These are phyloP conservation scores for Montifringilla adamsi DNA, from an alignment of 2,113 vertebrate species.

Conservation along the genomic window DNA sequence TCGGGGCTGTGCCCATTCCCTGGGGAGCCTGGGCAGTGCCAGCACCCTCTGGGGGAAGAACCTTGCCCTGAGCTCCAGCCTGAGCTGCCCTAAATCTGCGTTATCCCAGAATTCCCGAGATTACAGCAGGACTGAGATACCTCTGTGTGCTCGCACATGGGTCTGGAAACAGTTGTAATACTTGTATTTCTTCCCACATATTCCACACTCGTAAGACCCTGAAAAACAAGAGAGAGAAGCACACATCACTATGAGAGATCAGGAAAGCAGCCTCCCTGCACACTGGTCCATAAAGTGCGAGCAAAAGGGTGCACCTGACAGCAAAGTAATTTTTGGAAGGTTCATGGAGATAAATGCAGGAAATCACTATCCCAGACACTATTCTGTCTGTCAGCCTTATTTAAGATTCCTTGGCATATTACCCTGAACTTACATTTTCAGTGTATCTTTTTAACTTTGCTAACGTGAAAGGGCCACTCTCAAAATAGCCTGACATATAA, in stretches of 20 bases:
- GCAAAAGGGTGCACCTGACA: slow-evolving; percentile 6
- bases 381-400: slow-evolving; percentile 9
- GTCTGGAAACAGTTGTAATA: slow-evolving; percentile 99
- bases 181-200: slow-evolving; percentile 98
- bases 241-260: background rate
- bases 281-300: background rate
- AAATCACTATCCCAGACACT: slow-evolving; percentile 42
- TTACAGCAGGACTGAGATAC: slow-evolving; percentile 68
- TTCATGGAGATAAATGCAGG: slow-evolving; percentile 37
- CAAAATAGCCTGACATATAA: slow-evolving; percentile 41
- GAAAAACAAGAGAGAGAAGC: slow-evolving; percentile 61
- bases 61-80: background rate
- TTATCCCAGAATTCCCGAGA: background rate
- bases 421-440: slow-evolving; percentile 7
- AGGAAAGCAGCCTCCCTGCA: background rate
- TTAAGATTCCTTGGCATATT: slow-evolving; percentile 24
- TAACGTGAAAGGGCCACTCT: slow-evolving; percentile 29
- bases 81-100: background rate
- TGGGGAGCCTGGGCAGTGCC: background rate
- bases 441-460: slow-evolving; percentile 8
- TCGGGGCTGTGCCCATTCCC: background rate
- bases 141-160: slow-evolving; percentile 94
- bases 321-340: slow-evolving; percentile 10
- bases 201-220: slow-evolving; percentile 96
- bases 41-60: background rate